Conservation (phyloP, 2,797 vertebrate genomes). For the Clamator glandarius region DNA sequence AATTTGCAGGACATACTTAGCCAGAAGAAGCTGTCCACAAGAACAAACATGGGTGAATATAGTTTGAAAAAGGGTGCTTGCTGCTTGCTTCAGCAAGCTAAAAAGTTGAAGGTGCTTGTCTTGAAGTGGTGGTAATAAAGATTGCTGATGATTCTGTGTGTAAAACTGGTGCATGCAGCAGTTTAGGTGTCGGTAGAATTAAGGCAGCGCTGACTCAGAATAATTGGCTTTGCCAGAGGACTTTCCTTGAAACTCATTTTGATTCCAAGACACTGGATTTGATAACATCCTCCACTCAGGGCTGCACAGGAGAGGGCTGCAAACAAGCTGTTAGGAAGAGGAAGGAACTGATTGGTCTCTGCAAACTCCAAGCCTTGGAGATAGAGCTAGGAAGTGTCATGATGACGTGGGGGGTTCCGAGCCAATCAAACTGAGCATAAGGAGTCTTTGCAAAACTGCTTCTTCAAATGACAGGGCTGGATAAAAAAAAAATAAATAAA, state of each 20-base stretch:
- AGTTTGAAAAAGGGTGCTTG: not conserved
- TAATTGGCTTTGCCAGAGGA: not conserved
- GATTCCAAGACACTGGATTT: not conserved
- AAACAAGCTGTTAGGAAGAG: not conserved
- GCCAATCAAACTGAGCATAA: not conserved
- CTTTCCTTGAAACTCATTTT: not conserved
- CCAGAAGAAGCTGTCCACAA: not conserved
- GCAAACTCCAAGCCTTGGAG: constrained; percentile 51
- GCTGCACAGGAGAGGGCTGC: not conserved
- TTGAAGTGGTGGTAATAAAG: not conserved
- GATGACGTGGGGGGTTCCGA: not conserved
- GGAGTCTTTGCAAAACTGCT: not conserved
- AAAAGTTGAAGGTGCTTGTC: not conserved
- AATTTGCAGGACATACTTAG: not conserved
- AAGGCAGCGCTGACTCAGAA: not conserved
- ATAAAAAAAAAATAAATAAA: not conserved
- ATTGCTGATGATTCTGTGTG: not conserved
- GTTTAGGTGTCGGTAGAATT: not conserved
- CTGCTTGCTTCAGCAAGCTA: not conserved
- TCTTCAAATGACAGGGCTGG: not conserved
- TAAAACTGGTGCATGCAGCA: not conserved
- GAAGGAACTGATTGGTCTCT: constrained; percentile 24
- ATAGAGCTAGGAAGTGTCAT: constrained; percentile 1
- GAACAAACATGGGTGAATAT: not conserved
- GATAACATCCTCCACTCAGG: not conserved